Base-by-base conservation (phyloP, 2,113 vertebrate species). In the Calyptomena viridis region DNA sequence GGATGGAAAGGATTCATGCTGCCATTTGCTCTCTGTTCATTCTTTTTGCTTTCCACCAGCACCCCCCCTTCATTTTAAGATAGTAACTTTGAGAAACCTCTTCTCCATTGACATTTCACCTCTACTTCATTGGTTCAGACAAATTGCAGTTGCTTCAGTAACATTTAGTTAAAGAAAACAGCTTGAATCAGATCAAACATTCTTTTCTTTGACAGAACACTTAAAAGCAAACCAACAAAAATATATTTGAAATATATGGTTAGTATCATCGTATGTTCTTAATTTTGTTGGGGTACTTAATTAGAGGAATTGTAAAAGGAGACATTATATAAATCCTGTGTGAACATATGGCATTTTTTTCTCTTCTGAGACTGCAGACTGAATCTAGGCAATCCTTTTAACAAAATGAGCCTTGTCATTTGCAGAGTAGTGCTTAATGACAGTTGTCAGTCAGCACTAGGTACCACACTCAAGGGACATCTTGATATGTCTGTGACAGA, bases 391-490 rank as follows among this genome's bases (percentile, higher is more conserved):
- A 62, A 93, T 86, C 78, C 55, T 7, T 27, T 94, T 96, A 96
- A 88, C 24, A 2, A 96, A 93, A 94, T 40, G 62, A 96, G 83
- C 69, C 89, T 76, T 95, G 89, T 93, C 9, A 0, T 84, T 88
- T 67, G 90, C 95, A 67, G 52, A 75, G 46, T 39, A 40, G 68
- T 7, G 1, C 82, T 83, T 91, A 93, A 89, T 87, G 87, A 82
- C 83, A 88, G 62, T 82, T 96, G 93, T 96, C 93, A 87, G 78
- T 96, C 87, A 87, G 78, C 81, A 78, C 63, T 60, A 76, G 91
- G 56, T 92, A 67, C 67, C 64, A 71, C 68, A 87, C 75, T 94
- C 83, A 42, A 66, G 88, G 86, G 89, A 85, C 64, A 82, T 86
- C 73, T 87, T 84, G 84, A 91, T 87, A 59, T 0, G 13, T 42